A percentile compares a stretch with the other conserved stretches of the same genome.
Evolutionary conservation across 2,113 vertebrate genomes (phyloP).

Genomic region (Tragulus kanchil): DNA sequence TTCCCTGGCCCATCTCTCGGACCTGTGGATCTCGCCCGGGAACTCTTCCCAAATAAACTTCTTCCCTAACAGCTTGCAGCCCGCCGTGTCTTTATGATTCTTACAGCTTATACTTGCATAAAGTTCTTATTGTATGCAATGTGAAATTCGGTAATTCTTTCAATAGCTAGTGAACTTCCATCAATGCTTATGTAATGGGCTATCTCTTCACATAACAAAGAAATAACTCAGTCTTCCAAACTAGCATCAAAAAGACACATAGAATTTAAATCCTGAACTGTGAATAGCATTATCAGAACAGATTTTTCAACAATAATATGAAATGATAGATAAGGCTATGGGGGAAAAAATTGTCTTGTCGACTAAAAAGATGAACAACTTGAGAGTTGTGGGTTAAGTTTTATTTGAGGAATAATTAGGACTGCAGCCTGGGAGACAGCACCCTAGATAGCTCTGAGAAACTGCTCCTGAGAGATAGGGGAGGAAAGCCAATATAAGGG

Average conservation of each 20-base stretch:
- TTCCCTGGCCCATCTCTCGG: too few relatives aligned
- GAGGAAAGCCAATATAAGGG: too few relatives aligned
- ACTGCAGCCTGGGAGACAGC: too few relatives aligned
- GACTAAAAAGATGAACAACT: too few relatives aligned
- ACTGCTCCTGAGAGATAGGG: too few relatives aligned
- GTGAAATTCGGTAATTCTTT: neutral
- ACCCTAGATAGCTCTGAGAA: too few relatives aligned
- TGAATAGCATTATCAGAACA: neutral
- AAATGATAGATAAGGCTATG: neutral
- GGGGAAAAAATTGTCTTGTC: neutral
- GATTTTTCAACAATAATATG: neutral
- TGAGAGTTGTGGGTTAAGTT: too few relatives aligned
- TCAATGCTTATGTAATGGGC: neutral
- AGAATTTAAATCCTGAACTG: neutral
- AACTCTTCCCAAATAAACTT: too few relatives aligned
- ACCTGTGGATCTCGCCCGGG: too few relatives aligned
- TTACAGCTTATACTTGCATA: neutral
- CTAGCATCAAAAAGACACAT: neutral
- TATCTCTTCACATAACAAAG: neutral
- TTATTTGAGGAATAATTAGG: too few relatives aligned
- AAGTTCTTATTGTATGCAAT: slow-evolving; percentile 27
- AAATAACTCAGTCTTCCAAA: slow-evolving; percentile 24
- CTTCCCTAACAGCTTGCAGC: too few relatives aligned
- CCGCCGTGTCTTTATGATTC: too few relatives aligned
- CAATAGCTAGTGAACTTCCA: neutral